Evolutionary conservation across 2,888 invertebrate genomes (phyloP), one percentile per base, ranked within the genome.

Genomic region (Colletes collaris): DNA sequence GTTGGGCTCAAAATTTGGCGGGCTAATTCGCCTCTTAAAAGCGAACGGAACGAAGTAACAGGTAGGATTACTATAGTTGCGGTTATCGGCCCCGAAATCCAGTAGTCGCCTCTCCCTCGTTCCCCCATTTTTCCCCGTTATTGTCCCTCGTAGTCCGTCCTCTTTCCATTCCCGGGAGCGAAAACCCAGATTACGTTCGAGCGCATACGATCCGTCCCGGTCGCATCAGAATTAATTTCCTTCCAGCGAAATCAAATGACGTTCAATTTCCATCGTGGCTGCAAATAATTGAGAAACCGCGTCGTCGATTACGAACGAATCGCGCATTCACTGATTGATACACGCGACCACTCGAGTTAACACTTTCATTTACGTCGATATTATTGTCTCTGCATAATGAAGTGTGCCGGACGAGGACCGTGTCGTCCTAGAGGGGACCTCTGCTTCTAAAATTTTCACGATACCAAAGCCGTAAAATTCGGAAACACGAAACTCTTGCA

Each of bases 201-300:
- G 53, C 50, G 59, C 64, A 10, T 37, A 58, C 77, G 64, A 72
- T 27, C 74, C 66, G 72, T 40, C 58, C 58, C 63, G 63, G 16
- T 19, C 59, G 81, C 79, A 71, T 71, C 71, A 60, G 68, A 76
- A 80, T 80, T 81, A 72, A 81, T 81, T 80, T 80, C 75, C 80
- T 72, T 55, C 50, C 46, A 59, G 50, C 66, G 59, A 66, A 80
- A 80, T 80, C 68, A 65, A 76, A 76, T 68, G 75, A 72, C 72
- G 62, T 73, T 76, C 81, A 80, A 81, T 81, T 73, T 81, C 80
- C 69, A 80, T 49, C 69, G 71, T n/a, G 68, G 70, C 71, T 71
- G 70, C 40, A 64, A 78, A 84, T 84, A 84, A 84, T 81, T 64
- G 84, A 68, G 76, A 70, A 76, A 76, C 65, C 73, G 70, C 62